These are phyloP conservation scores for Rhopalosiphum padi DNA, from an alignment of 1,140 invertebrate species.

Conservation along the genomic window DNA sequence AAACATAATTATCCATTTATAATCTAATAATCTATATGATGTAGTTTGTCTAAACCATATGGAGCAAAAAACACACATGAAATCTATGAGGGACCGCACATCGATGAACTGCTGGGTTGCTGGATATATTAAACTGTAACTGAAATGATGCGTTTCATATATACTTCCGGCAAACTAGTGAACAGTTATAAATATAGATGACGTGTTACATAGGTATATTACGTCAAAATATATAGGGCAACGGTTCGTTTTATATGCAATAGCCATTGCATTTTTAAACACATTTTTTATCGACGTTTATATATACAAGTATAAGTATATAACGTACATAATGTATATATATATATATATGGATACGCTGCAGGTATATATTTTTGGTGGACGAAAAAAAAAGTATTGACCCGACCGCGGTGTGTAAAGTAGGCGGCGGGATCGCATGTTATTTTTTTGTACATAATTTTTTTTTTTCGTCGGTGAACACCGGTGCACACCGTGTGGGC, in stretches of 20 bases:
- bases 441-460: not conserved
- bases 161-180: too few species aligned
- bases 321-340: too few species aligned
- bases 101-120: too few species aligned
- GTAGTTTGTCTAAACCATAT: too few species aligned
- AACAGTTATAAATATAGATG: too few species aligned
- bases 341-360: not conserved
- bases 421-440: slow-evolving; percentile 17
- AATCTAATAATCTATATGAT: too few species aligned
- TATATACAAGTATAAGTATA: not conserved
- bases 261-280: not conserved
- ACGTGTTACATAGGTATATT: too few species aligned
- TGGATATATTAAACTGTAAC: too few species aligned
- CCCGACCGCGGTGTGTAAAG: slow-evolving; percentile 1
- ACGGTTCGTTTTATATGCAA: not conserved
- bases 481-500: slow-evolving; percentile 26
- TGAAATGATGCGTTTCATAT: too few species aligned
- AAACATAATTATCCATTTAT: not conserved
- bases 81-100: too few species aligned
- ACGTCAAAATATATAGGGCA: not conserved
- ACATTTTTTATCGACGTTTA: not conserved
- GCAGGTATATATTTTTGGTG: not conserved
- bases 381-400: not conserved
- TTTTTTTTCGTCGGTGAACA: slow-evolving; percentile 20
- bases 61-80: too few species aligned